Evolutionary conservation across 2,797 vertebrate species (phyloP).

Genomic region (Nyctibius grandis): DNA sequence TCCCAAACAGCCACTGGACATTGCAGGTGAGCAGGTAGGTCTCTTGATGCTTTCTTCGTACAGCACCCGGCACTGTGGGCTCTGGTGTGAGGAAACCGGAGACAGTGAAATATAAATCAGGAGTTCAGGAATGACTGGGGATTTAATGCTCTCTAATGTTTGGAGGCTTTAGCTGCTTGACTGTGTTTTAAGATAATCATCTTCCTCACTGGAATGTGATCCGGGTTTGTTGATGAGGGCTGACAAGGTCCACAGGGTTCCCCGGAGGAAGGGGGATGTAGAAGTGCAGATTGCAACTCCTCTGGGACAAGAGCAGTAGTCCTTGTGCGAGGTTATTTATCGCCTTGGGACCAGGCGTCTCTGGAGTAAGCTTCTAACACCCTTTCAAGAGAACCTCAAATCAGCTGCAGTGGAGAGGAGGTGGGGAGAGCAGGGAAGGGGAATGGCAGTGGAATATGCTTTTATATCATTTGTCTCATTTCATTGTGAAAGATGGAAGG

Average conservation of each 20-base stretch:
- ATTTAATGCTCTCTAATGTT: background rate
- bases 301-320: background rate
- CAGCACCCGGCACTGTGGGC: background rate
- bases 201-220: fast-evolving
- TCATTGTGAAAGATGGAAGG: background rate
- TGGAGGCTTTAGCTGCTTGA: background rate
- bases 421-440: background rate
- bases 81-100: background rate
- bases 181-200: background rate
- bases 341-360: background rate
- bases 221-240: background rate
- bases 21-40: background rate
- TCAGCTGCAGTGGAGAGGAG: background rate
- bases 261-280: background rate
- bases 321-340: background rate
- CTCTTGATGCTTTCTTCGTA: background rate
- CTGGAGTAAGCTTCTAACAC: background rate
- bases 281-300: background rate
- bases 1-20: background rate
- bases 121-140: background rate
- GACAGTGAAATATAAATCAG: background rate
- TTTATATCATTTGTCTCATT: background rate
- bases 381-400: background rate
- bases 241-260: background rate
- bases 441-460: too few species aligned